phyloP scores from a whole-genome alignment of 2,113 vertebrate genomes.

The Grantiella picta region DNA sequence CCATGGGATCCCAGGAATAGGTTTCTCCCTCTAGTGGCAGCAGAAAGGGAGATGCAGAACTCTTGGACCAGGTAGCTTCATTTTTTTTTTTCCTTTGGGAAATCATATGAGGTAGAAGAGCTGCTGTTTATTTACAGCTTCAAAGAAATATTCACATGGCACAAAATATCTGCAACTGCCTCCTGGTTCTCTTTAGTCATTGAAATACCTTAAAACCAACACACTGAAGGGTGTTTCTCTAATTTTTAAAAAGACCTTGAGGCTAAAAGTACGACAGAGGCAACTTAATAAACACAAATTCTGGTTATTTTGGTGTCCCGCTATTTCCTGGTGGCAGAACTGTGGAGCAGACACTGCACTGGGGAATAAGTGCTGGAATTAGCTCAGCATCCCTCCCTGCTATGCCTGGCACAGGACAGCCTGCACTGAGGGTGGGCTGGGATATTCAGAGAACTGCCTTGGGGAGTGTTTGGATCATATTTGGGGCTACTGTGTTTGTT shows the following conservation, averaged over 20 bases:
- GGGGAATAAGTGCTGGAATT: neutral
- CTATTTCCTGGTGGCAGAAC: neutral
- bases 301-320: neutral
- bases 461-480: fast-evolving
- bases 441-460: neutral
- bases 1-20: neutral
- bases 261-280: neutral
- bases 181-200: neutral
- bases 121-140: neutral
- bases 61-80: neutral
- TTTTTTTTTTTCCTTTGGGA: neutral
- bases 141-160: neutral
- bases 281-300: neutral
- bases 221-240: neutral
- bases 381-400: neutral
- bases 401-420: too few relatives aligned
- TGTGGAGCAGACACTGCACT: fast-evolving
- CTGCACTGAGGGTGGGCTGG: neutral
- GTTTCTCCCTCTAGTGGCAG: constrained; percentile 49
- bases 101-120: neutral
- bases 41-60: neutral
- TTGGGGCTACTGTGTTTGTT: neutral
- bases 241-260: neutral
- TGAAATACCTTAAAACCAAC: neutral
- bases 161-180: neutral